Conservation (phyloP, 2,888 invertebrate species). For the Azorinus chamasolen region DNA sequence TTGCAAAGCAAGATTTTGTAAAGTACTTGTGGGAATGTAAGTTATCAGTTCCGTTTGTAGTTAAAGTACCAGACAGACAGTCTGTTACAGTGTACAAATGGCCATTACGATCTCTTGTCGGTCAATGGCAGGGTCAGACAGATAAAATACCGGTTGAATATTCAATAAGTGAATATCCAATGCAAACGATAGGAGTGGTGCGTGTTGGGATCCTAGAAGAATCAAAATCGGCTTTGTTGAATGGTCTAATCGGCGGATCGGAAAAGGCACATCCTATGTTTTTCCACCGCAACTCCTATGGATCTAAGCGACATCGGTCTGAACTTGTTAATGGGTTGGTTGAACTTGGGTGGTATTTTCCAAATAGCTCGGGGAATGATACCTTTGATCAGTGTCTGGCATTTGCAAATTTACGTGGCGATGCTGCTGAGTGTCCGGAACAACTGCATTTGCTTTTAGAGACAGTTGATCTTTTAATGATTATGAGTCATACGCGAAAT, state of each 20-base stretch:
- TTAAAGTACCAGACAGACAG: background rate
- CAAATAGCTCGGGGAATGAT: background rate
- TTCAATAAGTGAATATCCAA: background rate
- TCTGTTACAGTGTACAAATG: slow-evolving; percentile 7
- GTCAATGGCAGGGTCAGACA: background rate
- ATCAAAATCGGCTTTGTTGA: slow-evolving; percentile 17
- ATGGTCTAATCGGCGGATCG: slow-evolving; percentile 20
- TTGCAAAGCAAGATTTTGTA: slow-evolving; percentile 17
- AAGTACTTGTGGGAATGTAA: slow-evolving; percentile 21
- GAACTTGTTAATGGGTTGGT: slow-evolving; percentile 9
- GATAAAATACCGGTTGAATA: background rate
- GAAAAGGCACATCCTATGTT: slow-evolving; percentile 30
- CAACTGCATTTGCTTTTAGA: slow-evolving; percentile 5
- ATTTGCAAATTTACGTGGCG: slow-evolving; percentile 23
- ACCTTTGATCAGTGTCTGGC: background rate
- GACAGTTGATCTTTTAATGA: slow-evolving; percentile 1
- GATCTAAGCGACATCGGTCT: slow-evolving; percentile 11
- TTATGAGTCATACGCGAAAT: slow-evolving; percentile 4
- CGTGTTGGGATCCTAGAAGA: slow-evolving; percentile 1
- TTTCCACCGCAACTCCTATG: slow-evolving; percentile 17
- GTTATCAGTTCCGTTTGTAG: slow-evolving; percentile 20
- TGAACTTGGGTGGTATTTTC: slow-evolving; percentile 29
- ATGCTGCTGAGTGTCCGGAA: background rate
- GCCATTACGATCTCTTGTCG: slow-evolving; percentile 11
- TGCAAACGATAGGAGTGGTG: slow-evolving; percentile 11